Evolutionary conservation across 2,113 vertebrate species (phyloP).

Genomic region (Camarhynchus parvulus): DNA sequence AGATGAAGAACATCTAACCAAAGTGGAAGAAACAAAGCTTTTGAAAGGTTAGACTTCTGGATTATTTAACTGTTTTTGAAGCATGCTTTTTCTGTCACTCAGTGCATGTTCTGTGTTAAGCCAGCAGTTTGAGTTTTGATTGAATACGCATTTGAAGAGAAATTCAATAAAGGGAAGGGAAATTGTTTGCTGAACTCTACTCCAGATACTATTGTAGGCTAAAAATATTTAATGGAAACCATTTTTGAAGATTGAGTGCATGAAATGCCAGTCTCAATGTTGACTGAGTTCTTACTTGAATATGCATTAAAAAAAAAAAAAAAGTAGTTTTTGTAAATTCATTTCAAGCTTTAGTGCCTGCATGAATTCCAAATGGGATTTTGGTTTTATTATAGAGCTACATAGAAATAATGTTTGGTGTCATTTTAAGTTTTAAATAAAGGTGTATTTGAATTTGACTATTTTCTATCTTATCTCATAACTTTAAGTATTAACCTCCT

Average conservation of each 20-base stretch:
- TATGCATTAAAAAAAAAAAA: not conserved
- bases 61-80: conserved; percentile 53
- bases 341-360: not conserved
- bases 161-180: not conserved
- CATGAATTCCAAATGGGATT: not conserved
- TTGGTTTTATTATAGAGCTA: not conserved
- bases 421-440: not conserved
- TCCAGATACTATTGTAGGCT: not conserved
- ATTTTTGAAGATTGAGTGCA: not conserved
- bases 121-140: not conserved
- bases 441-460: not conserved
- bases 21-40: conserved; percentile 83
- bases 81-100: conserved; percentile 29
- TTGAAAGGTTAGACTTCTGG: conserved; percentile 81
- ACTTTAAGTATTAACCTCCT: not conserved
- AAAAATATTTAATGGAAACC: not conserved
- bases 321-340: not conserved
- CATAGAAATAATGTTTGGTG: not conserved
- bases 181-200: not conserved
- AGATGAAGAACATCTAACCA: conserved; percentile 83
- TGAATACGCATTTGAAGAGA: not conserved
- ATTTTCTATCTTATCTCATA: not conserved
- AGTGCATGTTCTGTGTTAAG: conserved; percentile 41
- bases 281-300: not conserved
- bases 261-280: not conserved